phyloP scores from a whole-genome alignment of 1,140 invertebrate species.

The Tribolium castaneum region DNA sequence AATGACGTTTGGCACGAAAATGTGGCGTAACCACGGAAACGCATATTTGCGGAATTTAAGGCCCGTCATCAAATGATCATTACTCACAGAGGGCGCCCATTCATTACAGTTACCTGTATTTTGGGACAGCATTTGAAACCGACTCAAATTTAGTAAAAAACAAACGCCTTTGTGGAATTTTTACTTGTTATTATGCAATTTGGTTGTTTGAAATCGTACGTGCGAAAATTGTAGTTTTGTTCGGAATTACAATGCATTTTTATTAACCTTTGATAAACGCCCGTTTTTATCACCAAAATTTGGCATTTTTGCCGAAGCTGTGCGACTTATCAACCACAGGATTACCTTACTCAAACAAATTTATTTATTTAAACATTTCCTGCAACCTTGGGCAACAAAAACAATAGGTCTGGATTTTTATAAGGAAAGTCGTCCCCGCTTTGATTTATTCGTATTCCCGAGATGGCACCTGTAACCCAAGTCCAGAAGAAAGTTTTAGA shows the following conservation, averaged over 20 bases:
- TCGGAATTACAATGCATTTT: no score
- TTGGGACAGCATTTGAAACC: no score
- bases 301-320: background rate
- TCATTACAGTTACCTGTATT: no score
- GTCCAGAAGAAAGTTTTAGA: conserved; percentile 61
- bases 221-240: no score
- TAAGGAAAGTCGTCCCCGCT: background rate
- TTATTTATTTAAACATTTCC: background rate
- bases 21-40: background rate
- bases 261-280: no score
- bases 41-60: background rate
- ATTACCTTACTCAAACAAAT: background rate
- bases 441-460: conserved; percentile 22
- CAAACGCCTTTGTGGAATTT: no score
- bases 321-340: background rate
- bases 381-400: background rate
- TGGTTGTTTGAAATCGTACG: no score
- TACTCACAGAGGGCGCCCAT: no score
- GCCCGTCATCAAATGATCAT: background rate
- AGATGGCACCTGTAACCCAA: conserved; percentile 50
- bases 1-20: background rate
- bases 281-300: background rate
- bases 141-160: no score
- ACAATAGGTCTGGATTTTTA: background rate
- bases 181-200: no score